Evolutionary conservation across 2,797 vertebrate species (phyloP), one percentile per base, ranked within the genome.

Genomic region (Pogoniulus pusillus): DNA sequence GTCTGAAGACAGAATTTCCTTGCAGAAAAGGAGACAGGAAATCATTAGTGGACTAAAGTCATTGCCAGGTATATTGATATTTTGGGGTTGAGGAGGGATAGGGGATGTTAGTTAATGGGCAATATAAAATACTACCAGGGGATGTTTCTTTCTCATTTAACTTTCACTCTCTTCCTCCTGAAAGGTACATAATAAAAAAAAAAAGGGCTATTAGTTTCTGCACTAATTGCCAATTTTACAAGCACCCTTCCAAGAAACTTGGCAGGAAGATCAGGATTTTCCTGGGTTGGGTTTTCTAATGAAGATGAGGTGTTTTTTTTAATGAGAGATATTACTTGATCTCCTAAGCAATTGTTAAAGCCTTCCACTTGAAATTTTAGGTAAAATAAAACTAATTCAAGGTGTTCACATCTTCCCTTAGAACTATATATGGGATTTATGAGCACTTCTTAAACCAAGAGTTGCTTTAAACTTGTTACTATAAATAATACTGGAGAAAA

Each of bases 1-100:
- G 98, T 98, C 98, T 29, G 98, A 99, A 97, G 99, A 99, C 96
- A 98, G 98, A 79, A 97, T 99, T 94, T 99, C 99, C 59, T 96
- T 98, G 51, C 98, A 99, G 96, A 96, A 95, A 60, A 98, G 99
- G 94, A 98, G 99, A 92, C 95, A 96, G 89, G 98, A 99, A 96
- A 99, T 99, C 96, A 98, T 99, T 87, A 96, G 90, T 1, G 97
- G 98, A 66, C 97, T 99, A 70, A 97, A 70, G 78, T 93, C 97
- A 26, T 95, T 99, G 55, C 98, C 99, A 82, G 98, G 99, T 99
- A 95, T 91, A 97, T 95, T 57, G 34, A 70, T 63, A 39, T 58
- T 90, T 89, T 58, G 58, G 16, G 14, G 41, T 68, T 82, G 45
- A 76, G 65, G 37, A 84, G 49, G 49, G 2, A 16, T 19, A 12